Percentiles rank a stretch among this genome's conserved stretches.
Evolutionary conservation across 2,113 vertebrate species (phyloP).

Genomic region (Hippolais icterina): DNA sequence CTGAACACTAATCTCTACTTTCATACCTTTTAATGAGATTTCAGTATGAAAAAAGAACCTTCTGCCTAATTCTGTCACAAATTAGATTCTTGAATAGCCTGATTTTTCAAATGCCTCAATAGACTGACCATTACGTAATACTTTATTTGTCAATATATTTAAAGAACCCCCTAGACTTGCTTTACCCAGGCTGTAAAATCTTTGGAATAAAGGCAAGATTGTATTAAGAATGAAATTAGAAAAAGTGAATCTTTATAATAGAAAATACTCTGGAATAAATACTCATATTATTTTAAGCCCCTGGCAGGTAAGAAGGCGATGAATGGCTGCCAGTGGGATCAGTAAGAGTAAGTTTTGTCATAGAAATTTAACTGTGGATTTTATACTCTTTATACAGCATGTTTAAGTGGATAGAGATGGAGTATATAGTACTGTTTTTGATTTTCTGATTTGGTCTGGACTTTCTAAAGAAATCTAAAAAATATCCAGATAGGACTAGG

Average conservation of each 20-base stretch:
- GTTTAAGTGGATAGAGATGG: not conserved
- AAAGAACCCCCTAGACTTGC: not conserved
- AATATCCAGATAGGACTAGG: fast-evolving
- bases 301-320: not conserved
- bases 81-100: not conserved
- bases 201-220: not conserved
- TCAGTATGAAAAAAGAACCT: not conserved
- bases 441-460: not conserved
- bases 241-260: not conserved
- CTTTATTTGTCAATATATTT: not conserved
- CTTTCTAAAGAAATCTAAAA: not conserved
- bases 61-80: not conserved
- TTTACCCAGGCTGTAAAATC: not conserved
- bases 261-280: not conserved
- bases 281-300: not conserved
- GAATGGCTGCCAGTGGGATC: not conserved
- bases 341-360: not conserved
- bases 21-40: not conserved
- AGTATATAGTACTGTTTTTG: not conserved
- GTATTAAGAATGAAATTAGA: not conserved
- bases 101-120: not conserved
- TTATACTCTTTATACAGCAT: not conserved
- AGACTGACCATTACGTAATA: not conserved
- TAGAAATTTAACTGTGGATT: not conserved
- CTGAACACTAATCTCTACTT: not conserved